Conservation (phyloP, 2,888 invertebrate genomes). For the Lycocerus yunnanus region DNA sequence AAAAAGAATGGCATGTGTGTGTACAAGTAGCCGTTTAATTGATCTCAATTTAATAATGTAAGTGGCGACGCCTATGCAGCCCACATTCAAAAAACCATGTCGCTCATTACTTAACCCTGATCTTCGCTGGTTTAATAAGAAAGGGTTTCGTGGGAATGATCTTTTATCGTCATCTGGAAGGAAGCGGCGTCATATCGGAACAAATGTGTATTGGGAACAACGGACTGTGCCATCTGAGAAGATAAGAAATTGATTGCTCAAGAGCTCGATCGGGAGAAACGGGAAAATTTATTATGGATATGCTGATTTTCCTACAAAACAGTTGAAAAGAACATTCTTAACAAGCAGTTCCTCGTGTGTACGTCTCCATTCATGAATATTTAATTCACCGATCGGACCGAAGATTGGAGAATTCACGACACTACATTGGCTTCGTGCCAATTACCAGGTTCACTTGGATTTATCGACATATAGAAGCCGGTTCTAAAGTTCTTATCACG, state of each 20-base stretch:
- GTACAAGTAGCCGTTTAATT: slow-evolving; percentile 41
- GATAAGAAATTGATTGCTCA: neutral
- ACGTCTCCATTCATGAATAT: slow-evolving; percentile 51
- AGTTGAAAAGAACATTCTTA: slow-evolving; percentile 21
- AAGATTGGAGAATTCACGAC: slow-evolving; percentile 47
- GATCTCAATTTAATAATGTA: slow-evolving; percentile 42
- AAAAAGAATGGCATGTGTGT: slow-evolving; percentile 29
- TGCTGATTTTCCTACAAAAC: slow-evolving; percentile 14
- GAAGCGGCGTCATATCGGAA: neutral
- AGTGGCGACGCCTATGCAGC: slow-evolving; percentile 39
- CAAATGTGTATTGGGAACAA: no score
- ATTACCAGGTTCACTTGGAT: slow-evolving; percentile 39
- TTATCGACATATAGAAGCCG: slow-evolving; percentile 22
- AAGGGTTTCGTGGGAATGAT: neutral
- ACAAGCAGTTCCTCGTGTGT: slow-evolving; percentile 30
- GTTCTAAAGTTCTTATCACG: slow-evolving; percentile 13
- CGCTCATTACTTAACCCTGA: neutral
- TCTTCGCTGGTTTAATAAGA: neutral
- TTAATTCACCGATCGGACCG: slow-evolving; percentile 47
- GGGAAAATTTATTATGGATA: neutral
- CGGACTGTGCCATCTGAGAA: neutral
- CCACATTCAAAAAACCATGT: slow-evolving; percentile 3
- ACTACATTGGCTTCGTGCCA: slow-evolving; percentile 45
- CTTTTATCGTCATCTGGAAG: no score
- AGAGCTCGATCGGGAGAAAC: neutral